Percentiles rank a stretch among this genome's conserved stretches.
Evolutionary conservation across 2,888 invertebrate species (phyloP).

Genomic region (Mythimna impura): DNA sequence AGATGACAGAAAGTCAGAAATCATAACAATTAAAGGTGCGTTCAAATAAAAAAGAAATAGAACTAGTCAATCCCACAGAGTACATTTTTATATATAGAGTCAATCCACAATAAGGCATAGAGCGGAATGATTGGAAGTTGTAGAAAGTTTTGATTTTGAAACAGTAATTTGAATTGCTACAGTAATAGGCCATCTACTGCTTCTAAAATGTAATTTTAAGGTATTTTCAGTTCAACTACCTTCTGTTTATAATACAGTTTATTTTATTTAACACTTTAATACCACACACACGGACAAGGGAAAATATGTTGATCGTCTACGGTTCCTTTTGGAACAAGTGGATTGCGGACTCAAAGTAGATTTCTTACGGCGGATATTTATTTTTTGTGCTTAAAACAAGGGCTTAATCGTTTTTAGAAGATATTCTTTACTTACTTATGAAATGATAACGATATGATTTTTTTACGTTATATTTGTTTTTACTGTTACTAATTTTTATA

Average conservation of each 20-base stretch:
- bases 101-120: not conserved
- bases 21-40: slow-evolving; percentile 50
- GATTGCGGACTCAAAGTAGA: not conserved
- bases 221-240: no score
- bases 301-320: slow-evolving; percentile 11
- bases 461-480: not conserved
- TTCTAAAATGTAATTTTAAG: not conserved
- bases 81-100: no score
- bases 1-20: slow-evolving; percentile 58
- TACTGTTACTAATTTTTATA: not conserved
- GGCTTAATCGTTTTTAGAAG: not conserved
- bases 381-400: not conserved
- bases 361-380: not conserved
- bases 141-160: not conserved
- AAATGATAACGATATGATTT: not conserved
- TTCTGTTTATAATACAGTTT: no score
- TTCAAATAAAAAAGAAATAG: slow-evolving; percentile 58
- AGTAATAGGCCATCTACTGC: not conserved
- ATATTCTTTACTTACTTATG: not conserved
- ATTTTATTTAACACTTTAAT: no score
- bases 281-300: not conserved
- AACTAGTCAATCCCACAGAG: no score
- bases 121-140: not conserved
- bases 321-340: not conserved
- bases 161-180: no score